Evolutionary conservation across 2,888 invertebrate species (phyloP), one percentile per base, ranked within the genome.

Genomic region (Caenorhabditis sinica): DNA sequence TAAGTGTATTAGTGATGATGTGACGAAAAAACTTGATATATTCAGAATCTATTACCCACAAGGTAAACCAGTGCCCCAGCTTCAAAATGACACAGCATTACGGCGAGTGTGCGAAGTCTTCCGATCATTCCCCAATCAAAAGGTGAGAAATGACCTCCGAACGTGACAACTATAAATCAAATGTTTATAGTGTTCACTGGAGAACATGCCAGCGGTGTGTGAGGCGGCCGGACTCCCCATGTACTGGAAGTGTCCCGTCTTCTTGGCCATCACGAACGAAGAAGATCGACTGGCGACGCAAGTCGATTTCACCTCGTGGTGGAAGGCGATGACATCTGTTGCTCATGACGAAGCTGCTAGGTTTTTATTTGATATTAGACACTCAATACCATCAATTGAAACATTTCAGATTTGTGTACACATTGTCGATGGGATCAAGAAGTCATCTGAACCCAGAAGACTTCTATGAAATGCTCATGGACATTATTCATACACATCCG

Each of bases 211-310:
- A 58, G 87, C 87, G 15, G 86, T 92, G 36, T 89, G 95, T 51
- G 95, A 96, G 94, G 96, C 97, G 40, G 96, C 96, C 93, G 96
- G 96, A 88, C 94, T 97, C 90, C 97, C 98, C 15, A 95, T 97
- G 77, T 99, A 98, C 94, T 98, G 98, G 98, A 98, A 98, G 93
- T 95, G 96, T 93, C 96, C 97, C n/a, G 94, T 99, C 84, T 97
- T 96, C 94, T 95, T 96, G 23, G 77, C 87, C 11, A 71, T 91
- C 73, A 88, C 88, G 43, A 88, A 89, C 77, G 71, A 85, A 15
- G 86, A 91, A 72, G 90, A 89, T 43, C 77, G 83, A 15, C 60
- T 51, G 30, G 86, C 85, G n/a, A 81, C 88, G 0, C 81, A 83
- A 63, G 69, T 85, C 30, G 89, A 89, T 45, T 89, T 89, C 83